Evolutionary conservation across 1,140 invertebrate genomes (phyloP).

Genomic region (Drosophila tristis): DNA sequence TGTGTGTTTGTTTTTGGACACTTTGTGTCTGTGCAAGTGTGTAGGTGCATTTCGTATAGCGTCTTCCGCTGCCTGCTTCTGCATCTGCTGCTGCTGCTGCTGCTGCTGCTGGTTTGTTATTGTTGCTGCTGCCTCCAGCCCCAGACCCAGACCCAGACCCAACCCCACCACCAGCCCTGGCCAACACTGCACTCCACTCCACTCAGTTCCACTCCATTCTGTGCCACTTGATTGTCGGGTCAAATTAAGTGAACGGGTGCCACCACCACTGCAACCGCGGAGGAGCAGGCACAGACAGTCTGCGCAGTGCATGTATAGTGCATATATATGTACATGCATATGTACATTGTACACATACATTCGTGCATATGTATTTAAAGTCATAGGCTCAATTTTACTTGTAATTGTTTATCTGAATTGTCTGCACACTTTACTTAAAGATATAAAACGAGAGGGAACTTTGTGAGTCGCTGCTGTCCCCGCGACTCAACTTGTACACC

Average conservation of each 20-base stretch:
- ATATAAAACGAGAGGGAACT: slow-evolving; percentile 7
- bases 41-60: slow-evolving; percentile 30
- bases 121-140: too few relatives aligned
- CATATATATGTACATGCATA: background rate
- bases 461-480: too few relatives aligned
- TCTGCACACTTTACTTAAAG: slow-evolving; percentile 61
- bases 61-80: slow-evolving; percentile 25
- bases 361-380: too few relatives aligned
- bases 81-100: too few relatives aligned
- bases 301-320: too few relatives aligned
- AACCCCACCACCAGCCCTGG: too few relatives aligned
- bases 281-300: background rate
- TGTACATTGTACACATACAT: too few relatives aligned
- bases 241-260: slow-evolving; percentile 70
- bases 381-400: slow-evolving; percentile 57
- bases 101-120: too few relatives aligned
- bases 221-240: slow-evolving; percentile 50
- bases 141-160: too few relatives aligned
- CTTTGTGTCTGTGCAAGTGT: slow-evolving; percentile 32
- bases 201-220: slow-evolving; percentile 8
- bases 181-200: slow-evolving; percentile 11
- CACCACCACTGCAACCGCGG: background rate
- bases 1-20: slow-evolving; percentile 7
- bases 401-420: slow-evolving; percentile 79
- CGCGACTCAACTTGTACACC: too few relatives aligned